Conservation (phyloP, 2,113 vertebrate species). For the Anolis sagrei region DNA sequence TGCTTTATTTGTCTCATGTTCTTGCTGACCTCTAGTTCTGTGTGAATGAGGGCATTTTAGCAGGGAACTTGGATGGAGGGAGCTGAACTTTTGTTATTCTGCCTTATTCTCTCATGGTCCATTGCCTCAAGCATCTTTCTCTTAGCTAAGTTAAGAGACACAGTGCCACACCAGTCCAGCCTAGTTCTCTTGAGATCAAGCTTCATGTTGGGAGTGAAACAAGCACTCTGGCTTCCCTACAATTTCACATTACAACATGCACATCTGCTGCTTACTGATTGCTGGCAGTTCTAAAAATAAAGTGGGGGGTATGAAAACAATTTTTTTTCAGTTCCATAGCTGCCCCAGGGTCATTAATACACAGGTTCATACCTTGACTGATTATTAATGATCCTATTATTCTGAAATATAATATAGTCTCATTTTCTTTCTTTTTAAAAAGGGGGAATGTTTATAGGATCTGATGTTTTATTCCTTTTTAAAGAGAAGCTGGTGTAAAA, state of each 20-base stretch:
- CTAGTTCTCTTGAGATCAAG: not conserved
- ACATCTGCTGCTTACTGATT: conserved; percentile 9
- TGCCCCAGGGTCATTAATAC: conserved; percentile 1
- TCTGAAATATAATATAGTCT: not conserved
- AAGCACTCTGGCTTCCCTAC: not conserved
- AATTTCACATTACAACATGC: not conserved
- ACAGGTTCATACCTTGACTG: not conserved
- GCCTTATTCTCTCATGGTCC: not conserved
- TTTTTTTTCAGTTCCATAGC: conserved; percentile 4
- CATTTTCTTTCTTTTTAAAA: not conserved
- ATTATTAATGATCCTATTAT: conserved; percentile 9
- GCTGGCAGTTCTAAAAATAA: not conserved
- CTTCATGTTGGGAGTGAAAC: not conserved
- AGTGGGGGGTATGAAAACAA: not conserved
- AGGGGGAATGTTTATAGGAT: not conserved
- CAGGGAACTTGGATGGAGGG: not conserved
- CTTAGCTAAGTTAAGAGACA: not conserved
- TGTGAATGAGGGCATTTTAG: not conserved
- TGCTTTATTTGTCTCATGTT: not conserved
- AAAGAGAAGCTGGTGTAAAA: not conserved
- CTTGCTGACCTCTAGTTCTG: not conserved
- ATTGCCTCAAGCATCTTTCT: not conserved
- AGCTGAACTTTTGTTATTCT: not conserved
- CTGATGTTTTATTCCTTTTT: not conserved
- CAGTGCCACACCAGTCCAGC: not conserved